Conservation (phyloP, 2,113 vertebrate species). For the Crotalus viridis region DNA sequence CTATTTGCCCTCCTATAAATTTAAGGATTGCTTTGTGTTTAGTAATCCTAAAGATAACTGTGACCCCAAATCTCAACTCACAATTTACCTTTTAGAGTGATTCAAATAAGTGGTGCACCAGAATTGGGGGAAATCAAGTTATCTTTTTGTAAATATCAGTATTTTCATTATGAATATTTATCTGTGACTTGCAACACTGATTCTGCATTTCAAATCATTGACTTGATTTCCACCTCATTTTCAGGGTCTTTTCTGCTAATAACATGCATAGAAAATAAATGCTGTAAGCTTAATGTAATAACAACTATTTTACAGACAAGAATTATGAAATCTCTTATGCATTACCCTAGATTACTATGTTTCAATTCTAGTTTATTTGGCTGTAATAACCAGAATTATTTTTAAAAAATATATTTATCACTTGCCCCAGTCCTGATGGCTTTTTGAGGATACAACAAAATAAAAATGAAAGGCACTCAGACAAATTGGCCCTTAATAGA, state of each 20-base stretch:
- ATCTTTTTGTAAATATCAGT: background rate
- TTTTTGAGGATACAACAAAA: too few relatives aligned
- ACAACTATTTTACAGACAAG: background rate
- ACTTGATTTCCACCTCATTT: background rate
- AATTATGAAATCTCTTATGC: background rate
- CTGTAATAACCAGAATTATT: background rate
- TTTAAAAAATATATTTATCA: too few relatives aligned
- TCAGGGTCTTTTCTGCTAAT: background rate
- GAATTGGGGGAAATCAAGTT: background rate
- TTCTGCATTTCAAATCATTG: background rate
- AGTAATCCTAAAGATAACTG: conserved; percentile 19
- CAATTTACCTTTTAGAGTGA: background rate
- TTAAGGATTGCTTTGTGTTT: conserved; percentile 25
- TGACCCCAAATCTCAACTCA: background rate
- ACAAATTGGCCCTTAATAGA: background rate
- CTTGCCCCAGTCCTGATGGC: too few relatives aligned
- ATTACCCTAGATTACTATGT: background rate
- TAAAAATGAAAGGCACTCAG: background rate
- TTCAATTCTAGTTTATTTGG: background rate
- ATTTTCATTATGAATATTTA: background rate
- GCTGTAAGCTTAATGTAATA: background rate
- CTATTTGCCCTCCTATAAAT: conserved; percentile 33
- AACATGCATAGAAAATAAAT: background rate
- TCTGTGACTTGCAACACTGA: background rate
- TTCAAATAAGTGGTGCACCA: background rate